Evolutionary conservation across 2,888 invertebrate species (phyloP), one percentile per base, ranked within the genome.

Genomic region (Leptodirus hochenwartii): DNA sequence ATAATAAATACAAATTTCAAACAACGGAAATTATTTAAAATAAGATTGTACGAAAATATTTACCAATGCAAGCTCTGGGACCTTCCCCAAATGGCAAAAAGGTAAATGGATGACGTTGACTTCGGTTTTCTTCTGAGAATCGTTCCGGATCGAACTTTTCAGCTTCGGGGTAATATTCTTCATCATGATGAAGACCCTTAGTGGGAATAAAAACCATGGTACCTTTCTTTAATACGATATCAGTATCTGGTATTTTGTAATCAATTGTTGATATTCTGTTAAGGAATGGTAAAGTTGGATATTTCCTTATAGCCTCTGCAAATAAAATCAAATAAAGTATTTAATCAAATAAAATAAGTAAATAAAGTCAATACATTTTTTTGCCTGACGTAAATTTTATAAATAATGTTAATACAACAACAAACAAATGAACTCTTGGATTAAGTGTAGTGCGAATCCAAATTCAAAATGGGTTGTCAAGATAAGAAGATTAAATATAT

Each of bases 271-370:
- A 47, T 27, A 29, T 30, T 36, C 53, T 40, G 25, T 45, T 45
- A 32, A 53, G 30, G 16, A 50, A 44, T 4, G 50, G 43, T 2
- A 51, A 39, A 5, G 52, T 50, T 3, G 60, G 55, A 38, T 54
- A 56, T 32, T 53, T 49, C 17, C 60, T 40, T 15, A 60, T 41
- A 1, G 54, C 53, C 47, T 60, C 59, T 53, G 43, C 27, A 49
- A 46, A 28, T 13, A 12, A 30, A 23, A 9, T n/a, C 23, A 12
- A 24, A n/a, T 8, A n/a, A n/a, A n/a, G n/a, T n/a, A n/a, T n/a
- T n/a, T n/a, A n/a, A n/a, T n/a, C n/a, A n/a, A n/a, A n/a, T n/a
- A n/a, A n/a, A n/a, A n/a, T n/a, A n/a, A n/a, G n/a, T n/a, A n/a
- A n/a, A n/a, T n/a, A n/a, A n/a, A n/a, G n/a, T n/a, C n/a, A n/a